phyloP scores from a whole-genome alignment of 2,888 invertebrate species.

The Drosophila prostipennis region DNA sequence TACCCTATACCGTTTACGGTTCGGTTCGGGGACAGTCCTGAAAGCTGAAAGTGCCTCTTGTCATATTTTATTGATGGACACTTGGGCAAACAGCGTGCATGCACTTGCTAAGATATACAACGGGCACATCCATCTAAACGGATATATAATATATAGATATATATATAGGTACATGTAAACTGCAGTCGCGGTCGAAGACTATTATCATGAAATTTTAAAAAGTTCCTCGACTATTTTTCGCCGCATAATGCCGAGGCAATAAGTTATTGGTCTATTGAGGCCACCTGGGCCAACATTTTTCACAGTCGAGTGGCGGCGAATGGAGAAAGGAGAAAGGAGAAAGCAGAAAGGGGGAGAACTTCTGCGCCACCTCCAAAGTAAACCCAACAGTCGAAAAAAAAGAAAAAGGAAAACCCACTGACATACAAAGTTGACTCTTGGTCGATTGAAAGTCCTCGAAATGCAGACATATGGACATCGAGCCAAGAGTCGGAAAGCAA shows the following conservation, averaged over 20 bases:
- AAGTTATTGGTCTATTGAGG: slow-evolving; percentile 71
- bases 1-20: background rate
- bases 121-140: slow-evolving; percentile 15
- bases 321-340: background rate
- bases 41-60: slow-evolving; percentile 36
- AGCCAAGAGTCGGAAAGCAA: slow-evolving; percentile 52
- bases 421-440: slow-evolving; percentile 25
- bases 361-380: background rate
- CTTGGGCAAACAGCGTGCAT: slow-evolving; percentile 47
- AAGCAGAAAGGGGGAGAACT: too few species aligned
- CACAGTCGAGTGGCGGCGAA: background rate
- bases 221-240: slow-evolving; percentile 56
- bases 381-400: background rate
- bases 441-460: slow-evolving; percentile 39
- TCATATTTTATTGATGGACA: slow-evolving; percentile 65
- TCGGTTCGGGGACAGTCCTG: slow-evolving; percentile 33
- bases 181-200: slow-evolving; percentile 28
- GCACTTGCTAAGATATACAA: slow-evolving; percentile 33
- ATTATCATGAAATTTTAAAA: slow-evolving; percentile 74
- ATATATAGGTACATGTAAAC: background rate
- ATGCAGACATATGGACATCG: slow-evolving; percentile 42
- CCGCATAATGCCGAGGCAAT: slow-evolving; percentile 61
- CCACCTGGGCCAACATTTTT: slow-evolving; percentile 65
- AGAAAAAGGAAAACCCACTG: too few species aligned
- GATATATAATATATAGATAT: slow-evolving; percentile 9